Evolutionary conservation across 2,797 vertebrate species (phyloP).

Genomic region (Chaunax sp.): DNA sequence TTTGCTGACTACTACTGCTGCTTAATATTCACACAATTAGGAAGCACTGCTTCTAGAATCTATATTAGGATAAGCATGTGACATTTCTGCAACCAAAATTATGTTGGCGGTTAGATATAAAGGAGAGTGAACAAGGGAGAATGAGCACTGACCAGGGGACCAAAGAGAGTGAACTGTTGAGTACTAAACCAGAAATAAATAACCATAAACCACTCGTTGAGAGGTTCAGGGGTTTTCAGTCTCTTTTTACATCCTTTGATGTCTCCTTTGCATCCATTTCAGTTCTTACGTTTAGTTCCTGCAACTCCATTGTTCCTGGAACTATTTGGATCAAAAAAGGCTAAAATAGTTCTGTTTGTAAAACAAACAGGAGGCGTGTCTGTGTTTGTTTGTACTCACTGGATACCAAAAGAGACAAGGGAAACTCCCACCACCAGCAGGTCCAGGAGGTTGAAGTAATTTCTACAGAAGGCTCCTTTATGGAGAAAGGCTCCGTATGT

Average conservation of each 20-base stretch:
- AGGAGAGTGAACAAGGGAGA: too few relatives aligned
- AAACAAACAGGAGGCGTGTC: background rate
- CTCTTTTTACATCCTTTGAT: too few relatives aligned
- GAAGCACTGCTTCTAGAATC: too few relatives aligned
- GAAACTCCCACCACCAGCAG: conserved; percentile 98
- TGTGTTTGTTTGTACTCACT: conserved; percentile 86
- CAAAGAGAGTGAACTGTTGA: too few relatives aligned
- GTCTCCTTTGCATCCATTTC: background rate
- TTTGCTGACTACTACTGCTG: too few relatives aligned
- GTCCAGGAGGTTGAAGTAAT: conserved; percentile 98
- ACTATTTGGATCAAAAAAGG: background rate
- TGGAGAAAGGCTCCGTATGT: conserved; percentile 99
- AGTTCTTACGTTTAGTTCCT: too few relatives aligned
- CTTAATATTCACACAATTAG: too few relatives aligned
- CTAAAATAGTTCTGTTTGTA: background rate
- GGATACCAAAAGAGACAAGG: conserved; percentile 97
- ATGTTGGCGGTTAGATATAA: background rate
- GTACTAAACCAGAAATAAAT: too few relatives aligned
- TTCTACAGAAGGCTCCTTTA: conserved; percentile 99
- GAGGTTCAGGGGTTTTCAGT: too few relatives aligned
- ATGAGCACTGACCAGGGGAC: too few relatives aligned
- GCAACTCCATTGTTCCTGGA: background rate
- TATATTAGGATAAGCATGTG: background rate
- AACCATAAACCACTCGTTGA: too few relatives aligned
- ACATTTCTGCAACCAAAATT: background rate